Percentiles rank a stretch among this genome's conserved stretches.
phyloP scores from a whole-genome alignment of 1,140 invertebrate species.

The Bombus affinis region DNA sequence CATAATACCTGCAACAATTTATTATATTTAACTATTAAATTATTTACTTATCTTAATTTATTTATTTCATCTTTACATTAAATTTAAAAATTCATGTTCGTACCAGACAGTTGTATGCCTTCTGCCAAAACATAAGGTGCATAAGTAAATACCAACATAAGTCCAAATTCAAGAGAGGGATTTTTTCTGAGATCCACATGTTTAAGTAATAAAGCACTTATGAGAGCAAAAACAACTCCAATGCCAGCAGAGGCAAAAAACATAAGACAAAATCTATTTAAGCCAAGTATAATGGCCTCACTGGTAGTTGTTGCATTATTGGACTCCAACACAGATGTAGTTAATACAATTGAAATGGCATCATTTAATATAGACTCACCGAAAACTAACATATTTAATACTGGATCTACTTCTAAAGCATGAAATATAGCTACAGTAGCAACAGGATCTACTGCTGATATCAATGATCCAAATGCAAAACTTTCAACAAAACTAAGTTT shows the following conservation, averaged over 20 bases:
- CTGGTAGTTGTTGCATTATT: constrained; percentile 87
- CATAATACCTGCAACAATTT: constrained; percentile 94
- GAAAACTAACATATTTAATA: constrained; percentile 99
- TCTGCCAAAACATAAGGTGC: constrained; percentile 98
- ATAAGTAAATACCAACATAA: constrained; percentile 99
- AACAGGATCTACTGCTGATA: constrained; percentile 99
- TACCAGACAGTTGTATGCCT: constrained; percentile 97
- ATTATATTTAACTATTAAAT: constrained; percentile 7
- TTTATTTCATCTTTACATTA: constrained; percentile 3
- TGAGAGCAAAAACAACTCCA: constrained; percentile 96
- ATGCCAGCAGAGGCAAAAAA: constrained; percentile 99
- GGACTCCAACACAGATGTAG: constrained; percentile 92
- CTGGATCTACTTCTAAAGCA: constrained; percentile 96
- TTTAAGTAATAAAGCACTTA: constrained; percentile 96
- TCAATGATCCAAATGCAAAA: constrained; percentile 98
- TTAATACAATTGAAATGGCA: constrained; percentile 98
- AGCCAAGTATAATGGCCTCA: constrained; percentile 94
- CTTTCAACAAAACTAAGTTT: constrained; percentile 96
- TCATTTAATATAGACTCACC: constrained; percentile 99
- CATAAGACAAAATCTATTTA: constrained; percentile 97
- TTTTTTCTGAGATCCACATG: constrained; percentile 98
- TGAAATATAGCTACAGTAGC: constrained; percentile 99
- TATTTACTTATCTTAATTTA: neutral
- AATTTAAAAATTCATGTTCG: constrained; percentile 51
- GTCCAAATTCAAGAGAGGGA: constrained; percentile 98